These are phyloP conservation scores for Aethina tumida DNA, from an alignment of 1,140 invertebrate genomes.

Conservation along the genomic window DNA sequence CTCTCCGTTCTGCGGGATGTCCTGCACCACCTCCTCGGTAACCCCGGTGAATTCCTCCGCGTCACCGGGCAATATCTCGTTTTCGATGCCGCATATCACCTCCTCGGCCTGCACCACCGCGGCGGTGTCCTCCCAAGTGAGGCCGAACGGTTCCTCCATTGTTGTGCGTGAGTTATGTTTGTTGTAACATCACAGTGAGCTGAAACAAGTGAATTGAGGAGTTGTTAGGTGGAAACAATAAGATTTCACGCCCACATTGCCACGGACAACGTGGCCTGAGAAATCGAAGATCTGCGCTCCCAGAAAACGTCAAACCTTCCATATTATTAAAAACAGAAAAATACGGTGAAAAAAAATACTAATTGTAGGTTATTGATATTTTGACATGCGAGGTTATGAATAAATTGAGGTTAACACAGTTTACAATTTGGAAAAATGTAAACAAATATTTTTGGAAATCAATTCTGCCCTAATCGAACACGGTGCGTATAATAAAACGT, in stretches of 20 bases:
- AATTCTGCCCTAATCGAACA: conserved; percentile 8
- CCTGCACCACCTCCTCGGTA: conserved; percentile 35
- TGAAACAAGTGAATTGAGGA: not conserved
- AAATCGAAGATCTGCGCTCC: not conserved
- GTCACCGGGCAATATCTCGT: conserved; percentile 39
- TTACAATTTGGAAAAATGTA: conserved; percentile 31
- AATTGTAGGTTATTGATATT: conserved; percentile 30
- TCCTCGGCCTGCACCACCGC: conserved; percentile 50
- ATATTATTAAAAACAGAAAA: conserved; percentile 11
- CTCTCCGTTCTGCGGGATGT: conserved; percentile 32
- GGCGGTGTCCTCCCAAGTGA: conserved; percentile 46
- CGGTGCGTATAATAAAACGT: not conserved
- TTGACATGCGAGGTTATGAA: conserved; percentile 39
- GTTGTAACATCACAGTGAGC: conserved; percentile 3
- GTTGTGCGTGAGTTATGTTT: conserved; percentile 13
- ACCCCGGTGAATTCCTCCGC: conserved; percentile 51
- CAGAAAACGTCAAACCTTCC: not conserved
- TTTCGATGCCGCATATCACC: conserved; percentile 52
- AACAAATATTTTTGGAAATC: conserved; percentile 25
- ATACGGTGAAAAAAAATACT: conserved; percentile 8
- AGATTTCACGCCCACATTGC: conserved; percentile 1
- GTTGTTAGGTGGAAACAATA: not conserved
- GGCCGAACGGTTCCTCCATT: conserved; percentile 38
- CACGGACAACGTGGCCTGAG: not conserved
- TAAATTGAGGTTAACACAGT: conserved; percentile 36